Conservation (phyloP, 2,113 vertebrate genomes). For the Acanthochromis polyacanthus region DNA sequence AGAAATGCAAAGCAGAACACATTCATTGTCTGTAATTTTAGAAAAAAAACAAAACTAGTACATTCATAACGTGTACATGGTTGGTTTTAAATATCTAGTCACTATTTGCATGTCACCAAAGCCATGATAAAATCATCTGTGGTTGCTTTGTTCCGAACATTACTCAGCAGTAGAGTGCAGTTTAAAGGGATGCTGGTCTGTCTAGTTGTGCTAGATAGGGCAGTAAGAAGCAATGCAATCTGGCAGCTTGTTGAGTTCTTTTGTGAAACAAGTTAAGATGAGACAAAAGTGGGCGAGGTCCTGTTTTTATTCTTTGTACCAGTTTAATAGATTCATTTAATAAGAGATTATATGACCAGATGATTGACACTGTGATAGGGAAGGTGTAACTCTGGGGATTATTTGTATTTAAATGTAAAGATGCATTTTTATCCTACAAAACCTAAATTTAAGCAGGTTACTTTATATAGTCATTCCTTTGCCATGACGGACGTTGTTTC, state of each 20-base stretch:
- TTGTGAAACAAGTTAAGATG: not conserved
- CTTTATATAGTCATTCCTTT: no score
- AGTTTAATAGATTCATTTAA: not conserved
- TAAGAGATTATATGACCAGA: not conserved
- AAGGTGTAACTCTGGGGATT: not conserved
- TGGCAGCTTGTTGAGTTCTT: conserved; percentile 1
- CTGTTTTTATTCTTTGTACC: not conserved
- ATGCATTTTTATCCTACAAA: no score
- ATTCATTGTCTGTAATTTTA: no score
- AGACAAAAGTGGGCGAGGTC: not conserved
- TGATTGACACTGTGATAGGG: not conserved
- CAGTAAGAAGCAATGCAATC: not conserved
- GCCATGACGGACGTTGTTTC: no score
- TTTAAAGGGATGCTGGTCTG: conserved; percentile 5
- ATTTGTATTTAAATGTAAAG: no score
- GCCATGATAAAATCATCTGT: not conserved
- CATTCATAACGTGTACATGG: not conserved
- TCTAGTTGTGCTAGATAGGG: conserved; percentile 23
- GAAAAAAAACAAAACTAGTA: not conserved
- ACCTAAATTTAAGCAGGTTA: not conserved
- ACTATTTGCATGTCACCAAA: not conserved
- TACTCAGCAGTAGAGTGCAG: not conserved
- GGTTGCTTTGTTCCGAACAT: not conserved
- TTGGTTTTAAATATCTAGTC: not conserved
- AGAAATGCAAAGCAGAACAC: not conserved